phyloP scores from a whole-genome alignment of 2,797 vertebrate genomes.

The Poecilia velifera region DNA sequence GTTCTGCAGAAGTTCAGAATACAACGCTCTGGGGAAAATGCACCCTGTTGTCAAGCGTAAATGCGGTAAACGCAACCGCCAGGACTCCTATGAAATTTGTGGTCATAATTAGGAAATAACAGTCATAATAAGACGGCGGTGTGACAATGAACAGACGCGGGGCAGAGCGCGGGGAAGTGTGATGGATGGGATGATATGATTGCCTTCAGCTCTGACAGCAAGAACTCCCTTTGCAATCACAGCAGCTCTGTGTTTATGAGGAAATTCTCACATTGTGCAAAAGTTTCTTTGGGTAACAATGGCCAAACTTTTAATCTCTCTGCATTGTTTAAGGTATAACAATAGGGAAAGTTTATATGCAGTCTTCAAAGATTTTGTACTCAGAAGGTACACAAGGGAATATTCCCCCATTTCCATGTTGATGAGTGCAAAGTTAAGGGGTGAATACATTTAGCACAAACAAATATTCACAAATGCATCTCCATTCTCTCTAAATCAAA shows the following conservation, averaged over 20 bases:
- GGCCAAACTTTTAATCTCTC: constrained; percentile 18
- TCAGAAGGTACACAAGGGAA: not conserved
- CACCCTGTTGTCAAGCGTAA: constrained; percentile 58
- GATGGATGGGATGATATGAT: constrained; percentile 48
- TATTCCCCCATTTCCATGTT: not conserved
- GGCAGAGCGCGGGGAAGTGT: constrained; percentile 39
- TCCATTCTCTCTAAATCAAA: not conserved
- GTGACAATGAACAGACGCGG: constrained; percentile 56
- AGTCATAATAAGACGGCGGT: constrained; percentile 59
- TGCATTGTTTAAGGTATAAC: not conserved
- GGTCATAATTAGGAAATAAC: constrained; percentile 69
- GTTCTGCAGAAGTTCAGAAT: constrained; percentile 60
- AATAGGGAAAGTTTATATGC: not conserved
- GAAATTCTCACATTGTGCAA: constrained; percentile 26
- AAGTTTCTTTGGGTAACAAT: constrained; percentile 17
- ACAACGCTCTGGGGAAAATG: constrained; percentile 55
- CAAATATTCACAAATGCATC: not conserved
- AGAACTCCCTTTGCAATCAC: constrained; percentile 25
- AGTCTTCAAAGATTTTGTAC: not conserved
- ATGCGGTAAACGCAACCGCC: constrained; percentile 56
- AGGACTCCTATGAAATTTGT: constrained; percentile 61
- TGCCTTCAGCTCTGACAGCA: constrained; percentile 40
- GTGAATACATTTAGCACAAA: not conserved
- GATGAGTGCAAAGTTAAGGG: not conserved
- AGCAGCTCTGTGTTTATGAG: constrained; percentile 9